Percentiles rank a stretch among this genome's conserved stretches.
Conservation (phyloP, 2,888 invertebrate species). For the Andrena chrysosceles region DNA sequence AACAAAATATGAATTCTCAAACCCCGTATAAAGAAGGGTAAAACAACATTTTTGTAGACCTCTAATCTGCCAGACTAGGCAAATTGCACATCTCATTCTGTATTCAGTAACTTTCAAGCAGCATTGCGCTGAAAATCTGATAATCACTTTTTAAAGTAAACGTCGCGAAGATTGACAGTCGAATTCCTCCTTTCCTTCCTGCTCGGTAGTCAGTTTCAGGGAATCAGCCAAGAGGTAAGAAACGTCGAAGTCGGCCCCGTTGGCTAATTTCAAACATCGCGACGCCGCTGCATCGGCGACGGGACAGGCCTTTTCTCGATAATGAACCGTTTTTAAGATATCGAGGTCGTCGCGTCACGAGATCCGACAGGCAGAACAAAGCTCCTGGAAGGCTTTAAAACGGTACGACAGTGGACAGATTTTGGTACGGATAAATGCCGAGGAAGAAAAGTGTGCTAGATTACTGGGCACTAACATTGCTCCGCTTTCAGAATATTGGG, state of each 20-base stretch:
- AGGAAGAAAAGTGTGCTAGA: slow-evolving; percentile 46
- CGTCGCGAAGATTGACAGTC: slow-evolving; percentile 25
- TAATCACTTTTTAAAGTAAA: neutral
- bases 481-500: slow-evolving; percentile 17
- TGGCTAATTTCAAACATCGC: slow-evolving; percentile 63
- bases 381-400: slow-evolving; percentile 61
- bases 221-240: slow-evolving; percentile 38
- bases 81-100: no score
- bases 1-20: no score
- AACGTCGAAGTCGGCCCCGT: slow-evolving; percentile 52
- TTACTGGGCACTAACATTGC: slow-evolving; percentile 32
- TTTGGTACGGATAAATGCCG: slow-evolving; percentile 34
- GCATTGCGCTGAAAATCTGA: neutral
- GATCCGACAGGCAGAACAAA: slow-evolving; percentile 70
- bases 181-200: slow-evolving; percentile 11
- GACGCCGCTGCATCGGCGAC: slow-evolving; percentile 45
- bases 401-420: slow-evolving; percentile 49
- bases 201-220: neutral
- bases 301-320: slow-evolving; percentile 62
- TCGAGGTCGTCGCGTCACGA: slow-evolving; percentile 69
- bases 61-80: no score
- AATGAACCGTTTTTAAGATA: slow-evolving; percentile 74
- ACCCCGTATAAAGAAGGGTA: no score
- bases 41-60: no score
- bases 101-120: no score